Evolutionary conservation across 2,113 vertebrate genomes (phyloP), one percentile per base, ranked within the genome.

Genomic region (Heterochromis multidens): DNA sequence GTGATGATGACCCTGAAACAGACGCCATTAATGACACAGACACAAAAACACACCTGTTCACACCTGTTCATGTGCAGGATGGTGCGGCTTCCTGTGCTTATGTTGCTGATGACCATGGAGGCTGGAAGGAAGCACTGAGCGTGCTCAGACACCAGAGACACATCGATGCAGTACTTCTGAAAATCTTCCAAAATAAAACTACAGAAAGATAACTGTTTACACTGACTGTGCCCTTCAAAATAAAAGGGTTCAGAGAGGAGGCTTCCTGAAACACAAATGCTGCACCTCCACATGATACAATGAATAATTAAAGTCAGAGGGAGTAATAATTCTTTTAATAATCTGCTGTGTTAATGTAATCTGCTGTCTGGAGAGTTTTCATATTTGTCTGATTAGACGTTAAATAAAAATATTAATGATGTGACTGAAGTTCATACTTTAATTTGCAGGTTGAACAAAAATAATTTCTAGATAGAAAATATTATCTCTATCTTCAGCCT

Each of bases 161-260:
- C 79, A 12, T 95, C 91, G 29, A 95, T 88, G 63, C 65, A 29
- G 72, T 86, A 88, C 88, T 91, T 93, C 88, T 89, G 84, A 89
- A 95, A 95, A 85, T 94, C 93, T 52, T 93, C 88, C 88, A 93
- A 84, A 91, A 95, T 91, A 92, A 94, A 95, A 88, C 94, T 95
- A 93, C 78, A 89, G 13, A 94, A 79, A 90, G 82, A 72, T 74
- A 93, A 91, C 6, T 19, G 54, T 81, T 90, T 54, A 87, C 25
- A 29, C 77, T 6, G 59, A 16, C 9, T 25, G 9, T 40, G 23
- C 1, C n/a, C 33, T 77, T 13, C 54, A 83, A 74, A 79, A 72
- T 72, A 77, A 85, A 84, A 40, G 10, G 10, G 35, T 37, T 37
- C 35, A 40, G 84, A 57, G 2, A 60, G 4, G 29, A 17, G 14